These are phyloP conservation scores for Lynx canadensis DNA, from an alignment of 2,113 vertebrate species.

Conservation along the genomic window DNA sequence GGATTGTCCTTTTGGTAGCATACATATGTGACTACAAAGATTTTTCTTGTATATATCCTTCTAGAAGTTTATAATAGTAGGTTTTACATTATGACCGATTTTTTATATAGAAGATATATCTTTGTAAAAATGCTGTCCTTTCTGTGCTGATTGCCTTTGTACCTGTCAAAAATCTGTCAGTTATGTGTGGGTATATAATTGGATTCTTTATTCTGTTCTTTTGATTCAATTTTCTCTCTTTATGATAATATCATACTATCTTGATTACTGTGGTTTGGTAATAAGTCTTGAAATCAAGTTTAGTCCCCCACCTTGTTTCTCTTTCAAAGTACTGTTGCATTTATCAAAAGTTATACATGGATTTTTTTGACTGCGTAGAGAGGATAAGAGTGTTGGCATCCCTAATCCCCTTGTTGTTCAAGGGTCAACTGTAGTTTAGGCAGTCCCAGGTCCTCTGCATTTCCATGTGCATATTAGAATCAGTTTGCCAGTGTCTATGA, in stretches of 20 bases:
- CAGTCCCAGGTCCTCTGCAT: neutral
- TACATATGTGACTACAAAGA: neutral
- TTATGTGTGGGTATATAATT: neutral
- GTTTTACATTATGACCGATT: neutral
- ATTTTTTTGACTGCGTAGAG: no score
- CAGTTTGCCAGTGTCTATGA: neutral
- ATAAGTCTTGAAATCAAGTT: neutral
- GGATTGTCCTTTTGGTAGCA: neutral
- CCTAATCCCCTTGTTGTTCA: no score
- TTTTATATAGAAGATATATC: neutral
- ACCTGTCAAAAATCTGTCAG: neutral
- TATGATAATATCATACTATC: neutral
- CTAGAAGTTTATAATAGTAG: neutral
- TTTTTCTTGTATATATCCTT: neutral
- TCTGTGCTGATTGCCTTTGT: neutral
- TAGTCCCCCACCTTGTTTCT: neutral
- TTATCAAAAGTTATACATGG: no score
- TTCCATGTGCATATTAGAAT: neutral
- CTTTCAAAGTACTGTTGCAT: neutral
- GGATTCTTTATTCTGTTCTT: neutral
- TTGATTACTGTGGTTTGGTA: neutral
- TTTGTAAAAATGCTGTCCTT: neutral
- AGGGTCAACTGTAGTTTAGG: neutral
- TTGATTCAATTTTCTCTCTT: neutral
- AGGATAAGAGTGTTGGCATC: no score